Base-by-base conservation (phyloP, 2,113 vertebrate genomes). In the Siniperca chuatsi region DNA sequence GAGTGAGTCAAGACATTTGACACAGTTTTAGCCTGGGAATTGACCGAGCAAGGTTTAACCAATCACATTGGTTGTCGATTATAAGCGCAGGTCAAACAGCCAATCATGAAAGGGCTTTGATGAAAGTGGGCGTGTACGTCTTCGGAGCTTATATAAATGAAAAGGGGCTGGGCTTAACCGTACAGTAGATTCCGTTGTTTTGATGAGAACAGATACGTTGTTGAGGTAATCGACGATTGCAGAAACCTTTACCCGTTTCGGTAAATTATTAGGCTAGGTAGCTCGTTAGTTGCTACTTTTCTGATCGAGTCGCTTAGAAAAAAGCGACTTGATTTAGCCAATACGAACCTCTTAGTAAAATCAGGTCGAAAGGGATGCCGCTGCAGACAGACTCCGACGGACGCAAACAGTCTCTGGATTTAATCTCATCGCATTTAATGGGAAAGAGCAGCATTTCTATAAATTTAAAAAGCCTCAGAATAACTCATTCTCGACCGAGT, bases 321-420 rank as follows among this genome's bases (percentile, higher is more conserved):
- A 88, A 75, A 25, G 94, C 92, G 94, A 89, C 95, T 92, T 93
- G 95, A 88, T 94, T 93, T 66, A 13, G 58, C 78, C 69, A 61
- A 70, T 58, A 80, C 77, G 44, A 61, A 8, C 54, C 61, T 73
- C 57, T 90, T 92, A 85, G 91, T 82, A 8, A 85, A 87, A 85
- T 81, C 78, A 89, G 81, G 92, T 89, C 69, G 85, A 87, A 90
- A 93, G 96, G 95, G 95, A 96, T 96, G 96, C 95, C 89, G 94
- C 94, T 92, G 93, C 93, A 94, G 94, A 90, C 87, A 86, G 88
- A 93, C 81, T 87, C 91, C 87, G 90, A 92, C 88, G 87, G 87
- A 89, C 92, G 90, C 78, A 83, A 87, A 66, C 91, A 82, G 83
- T 90, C 92, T 89, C 61, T 92, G 93, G 92, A 90, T 92, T 90